Evolutionary conservation across 2,113 vertebrate genomes (phyloP).

Genomic region (Clupea harengus): DNA sequence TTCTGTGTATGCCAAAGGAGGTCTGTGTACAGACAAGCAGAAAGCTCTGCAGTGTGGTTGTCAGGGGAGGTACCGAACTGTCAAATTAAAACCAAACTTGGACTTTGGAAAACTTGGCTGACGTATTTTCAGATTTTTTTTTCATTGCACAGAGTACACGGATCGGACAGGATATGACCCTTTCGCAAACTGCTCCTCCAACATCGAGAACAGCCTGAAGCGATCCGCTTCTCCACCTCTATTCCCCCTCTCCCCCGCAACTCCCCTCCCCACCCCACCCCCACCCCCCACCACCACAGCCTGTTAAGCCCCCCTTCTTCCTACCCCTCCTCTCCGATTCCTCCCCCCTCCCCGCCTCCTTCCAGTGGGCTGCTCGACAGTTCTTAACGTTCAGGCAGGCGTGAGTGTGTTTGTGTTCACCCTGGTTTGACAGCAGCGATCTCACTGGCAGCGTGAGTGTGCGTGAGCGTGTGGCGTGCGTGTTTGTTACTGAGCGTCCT

Average conservation of each 20-base stretch:
- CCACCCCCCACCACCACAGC: slow-evolving; percentile 1
- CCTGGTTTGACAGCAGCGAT: slow-evolving; percentile 36
- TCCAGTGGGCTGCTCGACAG: slow-evolving; percentile 21
- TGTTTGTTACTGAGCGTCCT: slow-evolving; percentile 43
- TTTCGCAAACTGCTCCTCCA: slow-evolving; percentile 11
- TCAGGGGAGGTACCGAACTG: neutral
- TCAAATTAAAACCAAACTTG: slow-evolving; percentile 17
- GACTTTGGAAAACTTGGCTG: slow-evolving; percentile 14
- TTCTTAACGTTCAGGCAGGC: slow-evolving; percentile 25
- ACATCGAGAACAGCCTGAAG: slow-evolving; percentile 1
- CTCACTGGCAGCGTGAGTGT: slow-evolving; percentile 10
- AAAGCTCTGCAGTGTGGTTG: slow-evolving; percentile 15
- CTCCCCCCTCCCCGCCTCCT: slow-evolving; percentile 25
- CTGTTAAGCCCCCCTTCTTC: neutral
- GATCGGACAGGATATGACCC: slow-evolving; percentile 15
- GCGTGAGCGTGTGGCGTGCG: slow-evolving; percentile 22
- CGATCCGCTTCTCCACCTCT: slow-evolving; percentile 6
- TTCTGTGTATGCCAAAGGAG: neutral
- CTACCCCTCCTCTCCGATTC: neutral
- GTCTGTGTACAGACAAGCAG: slow-evolving; percentile 1
- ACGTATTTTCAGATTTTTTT: neutral
- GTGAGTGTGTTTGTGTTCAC: slow-evolving; percentile 39
- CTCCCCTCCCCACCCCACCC: neutral
- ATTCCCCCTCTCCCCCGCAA: neutral
- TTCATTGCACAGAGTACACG: neutral